Evolutionary conservation across 1,140 invertebrate genomes (phyloP), one percentile per base, ranked within the genome.

Genomic region (Lepidurus apus): DNA sequence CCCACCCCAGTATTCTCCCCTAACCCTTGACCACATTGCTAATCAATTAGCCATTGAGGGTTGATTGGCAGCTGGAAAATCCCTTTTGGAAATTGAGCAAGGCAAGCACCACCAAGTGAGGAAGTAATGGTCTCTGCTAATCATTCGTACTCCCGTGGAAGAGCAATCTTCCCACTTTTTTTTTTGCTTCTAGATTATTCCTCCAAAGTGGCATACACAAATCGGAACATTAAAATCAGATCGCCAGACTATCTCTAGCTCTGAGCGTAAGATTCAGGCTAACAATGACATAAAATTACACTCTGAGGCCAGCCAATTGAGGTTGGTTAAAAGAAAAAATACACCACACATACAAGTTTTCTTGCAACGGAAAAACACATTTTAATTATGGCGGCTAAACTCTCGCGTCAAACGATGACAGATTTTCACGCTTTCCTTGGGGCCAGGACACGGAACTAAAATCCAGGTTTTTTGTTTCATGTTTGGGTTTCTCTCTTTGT

Each of bases 1-100:
- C 53, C 53, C 53, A 65, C 53, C 53, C 53, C 17, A 65, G 53
- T 65, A 65, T 65, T 65, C 53, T 65, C 53, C 53, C 53, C 13
- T 65, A 65, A 65, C 53, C 53, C 53, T 65, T 65, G 53, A 65
- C 53, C 53, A 65, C 21, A 65, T 65, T 65, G 53, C 53, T 65
- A 65, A 65, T 65, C 53, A 65, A 65, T 65, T 65, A 65, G 53
- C 53, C 53, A 65, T 65, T 65, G 53, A 21, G 53, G 13, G 53
- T 65, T 65, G 53, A 65, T 65, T 65, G 53, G 53, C 53, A 65
- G 53, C 53, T 65, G 53, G 53, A 17, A 65, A 21, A 34, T 34
- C 21, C 53, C 53, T 21, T 65, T 65, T 65, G n/a, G 53, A 65
- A 65, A 65, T 65, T 65, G 53, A 65, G 53, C 53, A 65, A 65